Evolutionary conservation across 2,113 vertebrate genomes (phyloP).

Genomic region (Arizona elegans): DNA sequence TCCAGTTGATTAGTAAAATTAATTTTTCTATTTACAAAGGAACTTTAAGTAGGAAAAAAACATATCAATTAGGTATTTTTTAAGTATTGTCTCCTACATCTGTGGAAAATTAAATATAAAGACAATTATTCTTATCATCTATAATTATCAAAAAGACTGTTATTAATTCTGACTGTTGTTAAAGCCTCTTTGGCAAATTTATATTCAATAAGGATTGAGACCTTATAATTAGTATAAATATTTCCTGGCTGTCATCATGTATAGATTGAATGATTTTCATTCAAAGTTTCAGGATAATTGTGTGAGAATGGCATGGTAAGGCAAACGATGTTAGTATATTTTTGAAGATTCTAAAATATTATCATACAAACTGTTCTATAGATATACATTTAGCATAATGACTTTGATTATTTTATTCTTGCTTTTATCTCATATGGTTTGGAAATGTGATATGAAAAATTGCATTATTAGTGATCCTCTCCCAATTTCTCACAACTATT

Average conservation of each 20-base stretch:
- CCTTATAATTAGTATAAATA: background rate
- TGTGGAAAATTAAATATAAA: too few species aligned
- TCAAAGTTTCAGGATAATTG: background rate
- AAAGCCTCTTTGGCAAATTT: too few species aligned
- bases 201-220: background rate
- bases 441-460: background rate
- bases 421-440: background rate
- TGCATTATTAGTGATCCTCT: background rate
- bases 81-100: too few species aligned
- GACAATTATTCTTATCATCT: too few species aligned
- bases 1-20: too few species aligned
- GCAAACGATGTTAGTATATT: too few species aligned
- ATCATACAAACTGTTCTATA: background rate
- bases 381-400: background rate
- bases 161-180: background rate
- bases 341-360: background rate
- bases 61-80: too few species aligned
- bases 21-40: too few species aligned
- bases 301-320: background rate
- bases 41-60: too few species aligned
- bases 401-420: background rate
- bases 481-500: background rate
- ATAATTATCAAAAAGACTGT: background rate
- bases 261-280: background rate
- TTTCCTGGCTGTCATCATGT: background rate